A percentile compares a stretch with the other conserved stretches of the same genome.
Evolutionary conservation across 2,888 invertebrate genomes (phyloP).

Genomic region (Mimachlamys varia): DNA sequence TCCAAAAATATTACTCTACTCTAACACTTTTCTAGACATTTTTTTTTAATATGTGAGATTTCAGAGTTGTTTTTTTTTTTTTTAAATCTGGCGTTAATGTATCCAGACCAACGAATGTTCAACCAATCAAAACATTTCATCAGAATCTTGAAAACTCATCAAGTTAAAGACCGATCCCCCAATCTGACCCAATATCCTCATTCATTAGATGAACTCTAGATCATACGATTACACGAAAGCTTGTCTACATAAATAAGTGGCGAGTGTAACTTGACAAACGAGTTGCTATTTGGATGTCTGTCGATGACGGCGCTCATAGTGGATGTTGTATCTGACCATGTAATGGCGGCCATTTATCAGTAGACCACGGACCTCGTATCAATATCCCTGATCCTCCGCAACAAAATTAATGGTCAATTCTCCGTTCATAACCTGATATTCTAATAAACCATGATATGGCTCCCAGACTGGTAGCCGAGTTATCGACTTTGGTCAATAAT

Average conservation of each 20-base stretch:
- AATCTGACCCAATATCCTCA: too few relatives aligned
- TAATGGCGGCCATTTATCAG: constrained; percentile 6
- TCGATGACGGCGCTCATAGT: background rate
- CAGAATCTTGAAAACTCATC: too few relatives aligned
- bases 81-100: too few relatives aligned
- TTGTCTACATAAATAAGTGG: background rate
- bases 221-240: background rate
- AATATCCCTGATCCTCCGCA: background rate
- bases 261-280: background rate
- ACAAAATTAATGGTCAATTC: constrained; percentile 16
- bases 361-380: background rate
- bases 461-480: background rate
- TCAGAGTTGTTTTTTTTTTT: too few relatives aligned
- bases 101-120: too few relatives aligned
- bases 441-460: background rate
- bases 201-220: background rate
- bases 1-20: too few relatives aligned
- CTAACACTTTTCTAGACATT: too few relatives aligned
- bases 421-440: constrained; percentile 7
- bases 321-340: background rate
- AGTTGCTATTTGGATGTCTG: background rate
- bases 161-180: too few relatives aligned
- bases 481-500: background rate
- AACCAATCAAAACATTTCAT: too few relatives aligned
- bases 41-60: too few relatives aligned